Evolutionary conservation across 2,797 vertebrate species (phyloP), one percentile per base, ranked within the genome.

Genomic region (Hydrophis major): DNA sequence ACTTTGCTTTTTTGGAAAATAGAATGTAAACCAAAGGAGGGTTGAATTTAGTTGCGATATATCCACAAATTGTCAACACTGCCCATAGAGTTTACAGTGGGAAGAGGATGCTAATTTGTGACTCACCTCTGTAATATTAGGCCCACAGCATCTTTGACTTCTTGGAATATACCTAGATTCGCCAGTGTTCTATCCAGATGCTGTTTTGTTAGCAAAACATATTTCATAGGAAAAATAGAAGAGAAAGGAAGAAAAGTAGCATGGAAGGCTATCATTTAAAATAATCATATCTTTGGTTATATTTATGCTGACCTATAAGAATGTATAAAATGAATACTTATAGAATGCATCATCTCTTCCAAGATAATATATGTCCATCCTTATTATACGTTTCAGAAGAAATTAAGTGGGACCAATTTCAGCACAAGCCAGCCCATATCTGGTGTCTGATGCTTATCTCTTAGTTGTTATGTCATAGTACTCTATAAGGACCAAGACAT

Each of bases 151-250:
- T 32, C 92, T 25, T 63, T 59, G 94, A 11, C 94, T 93, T 5
- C 92, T 83, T 93, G 89, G 59, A 90, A 53, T 88, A 56, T 32
- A 88, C 53, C 86, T 50, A 92, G 61, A 42, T 50, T 92, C 92
- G 89, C 89, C 63, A 7, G n/a, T 7, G 91, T 78, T 61, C 61
- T 74, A 93, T 50, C 89, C 94, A 95, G 93, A 94, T 50, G 87
- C 13, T 53, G 25, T 93, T 37, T 37, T 50, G 87, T 60, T 87
- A 95, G 94, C 89, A 93, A 94, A 96, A 96, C 57, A 12, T 60
- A 93, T 94, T 93, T 95, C 89, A 55, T 88, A 61, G 88, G 28
- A 42, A 42, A 74, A 69, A 57, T 32, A 47, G 20, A 37, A 8
- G 18, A 86, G 12, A 28, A 27, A 4, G 42, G 27, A 2, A 89